Evolutionary conservation across 2,113 vertebrate species (phyloP), one percentile per base, ranked within the genome.

Genomic region (Gobio gobio): DNA sequence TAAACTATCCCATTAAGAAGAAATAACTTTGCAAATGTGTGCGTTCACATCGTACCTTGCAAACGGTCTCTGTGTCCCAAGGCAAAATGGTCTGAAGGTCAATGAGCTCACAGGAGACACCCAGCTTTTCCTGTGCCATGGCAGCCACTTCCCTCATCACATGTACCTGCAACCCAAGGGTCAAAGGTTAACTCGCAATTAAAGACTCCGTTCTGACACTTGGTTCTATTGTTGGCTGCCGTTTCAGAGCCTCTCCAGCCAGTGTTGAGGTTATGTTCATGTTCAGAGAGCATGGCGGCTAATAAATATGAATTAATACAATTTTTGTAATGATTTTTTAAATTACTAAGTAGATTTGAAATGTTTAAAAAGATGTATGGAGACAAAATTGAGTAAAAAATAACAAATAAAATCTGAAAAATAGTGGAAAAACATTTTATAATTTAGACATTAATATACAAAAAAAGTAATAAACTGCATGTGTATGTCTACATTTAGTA

Each of bases 71-170:
- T 40, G 88, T 63, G 91, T 99, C 98, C 98, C 98, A 99, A 43
- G 98, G 98, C 82, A 98, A 89, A 90, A 99, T 98, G 10, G 98
- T 99, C 90, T 94, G 96, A 26, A 99, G 92, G 88, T 99, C 98
- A 58, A 99, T 98, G 88, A 99, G 86, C 93, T 99, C 98, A 87
- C 97, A 99, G 36, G 98, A 99, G 14, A 99, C 95, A 18, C 98
- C 98, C 75, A 99, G 96, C 83, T 99, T 99, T 90, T 99, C 98
- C 87, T 97, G 97, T 87, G 97, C 98, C 97, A 99, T 97, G 59
- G 89, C 56, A 64, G 97, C 97, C 63, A 99, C 98, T 70, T 99
- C 98, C 90, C 93, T 96, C 89, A 99, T 94, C 79, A 99, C 97
- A 40, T 99, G 98, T 88, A 99, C 93, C 98, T 99, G 87, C 85